Conservation (phyloP, 2,888 invertebrate genomes). For the Monopis laevigella region DNA sequence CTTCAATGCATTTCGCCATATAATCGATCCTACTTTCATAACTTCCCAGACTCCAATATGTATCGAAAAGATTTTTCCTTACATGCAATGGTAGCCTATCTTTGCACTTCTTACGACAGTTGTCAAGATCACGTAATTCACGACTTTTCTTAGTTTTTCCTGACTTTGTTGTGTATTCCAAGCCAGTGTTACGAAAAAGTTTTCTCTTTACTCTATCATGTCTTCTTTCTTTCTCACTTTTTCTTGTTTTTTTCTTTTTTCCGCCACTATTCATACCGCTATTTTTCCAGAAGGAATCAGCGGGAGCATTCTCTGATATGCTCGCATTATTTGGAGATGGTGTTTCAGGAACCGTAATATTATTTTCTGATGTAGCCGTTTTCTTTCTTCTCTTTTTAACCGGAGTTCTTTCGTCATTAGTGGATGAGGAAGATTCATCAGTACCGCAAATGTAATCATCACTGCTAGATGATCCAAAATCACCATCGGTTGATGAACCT, state of each 20-base stretch:
- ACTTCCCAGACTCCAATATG: constrained; percentile 13
- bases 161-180: constrained; percentile 11
- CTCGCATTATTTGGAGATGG: too few species aligned
- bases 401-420: constrained; percentile 16
- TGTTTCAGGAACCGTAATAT: constrained; percentile 12
- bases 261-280: constrained; percentile 12
- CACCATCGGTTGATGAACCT: constrained; percentile 15
- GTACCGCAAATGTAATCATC: constrained; percentile 16
- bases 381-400: constrained; percentile 14
- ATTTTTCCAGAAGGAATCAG: too few species aligned
- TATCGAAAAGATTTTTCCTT: constrained; percentile 13
- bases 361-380: constrained; percentile 15
- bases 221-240: constrained; percentile 15
- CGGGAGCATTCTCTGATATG: too few species aligned
- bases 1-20: constrained; percentile 8
- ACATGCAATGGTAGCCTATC: constrained; percentile 7
- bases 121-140: constrained; percentile 11
- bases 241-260: too few species aligned
- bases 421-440: constrained; percentile 16
- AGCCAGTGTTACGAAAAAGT: constrained; percentile 13
- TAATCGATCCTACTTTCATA: constrained; percentile 7
- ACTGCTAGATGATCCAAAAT: constrained; percentile 18
- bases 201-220: constrained; percentile 15
- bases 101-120: constrained; percentile 15
- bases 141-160: constrained; percentile 14